These are phyloP conservation scores for Sceloporus undulatus DNA, from an alignment of 2,113 vertebrate species.

Conservation along the genomic window DNA sequence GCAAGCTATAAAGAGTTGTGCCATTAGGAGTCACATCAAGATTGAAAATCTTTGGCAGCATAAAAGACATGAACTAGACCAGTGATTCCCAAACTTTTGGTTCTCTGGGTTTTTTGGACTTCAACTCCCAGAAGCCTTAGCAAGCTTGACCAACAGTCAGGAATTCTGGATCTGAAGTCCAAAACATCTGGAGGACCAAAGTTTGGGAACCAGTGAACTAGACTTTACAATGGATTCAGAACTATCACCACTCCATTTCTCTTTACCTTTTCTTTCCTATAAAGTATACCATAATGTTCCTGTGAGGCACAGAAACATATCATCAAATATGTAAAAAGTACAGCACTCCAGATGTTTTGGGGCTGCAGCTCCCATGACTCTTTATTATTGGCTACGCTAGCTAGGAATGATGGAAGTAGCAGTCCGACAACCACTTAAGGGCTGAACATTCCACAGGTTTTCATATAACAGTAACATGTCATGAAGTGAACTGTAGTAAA, in stretches of 20 bases:
- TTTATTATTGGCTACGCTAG: too few relatives aligned
- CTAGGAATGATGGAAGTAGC: too few relatives aligned
- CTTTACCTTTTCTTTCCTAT: background rate
- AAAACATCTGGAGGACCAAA: too few relatives aligned
- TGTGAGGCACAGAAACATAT: background rate
- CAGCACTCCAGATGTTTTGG: background rate
- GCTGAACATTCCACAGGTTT: too few relatives aligned
- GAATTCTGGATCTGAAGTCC: too few relatives aligned
- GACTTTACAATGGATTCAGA: background rate
- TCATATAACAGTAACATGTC: background rate
- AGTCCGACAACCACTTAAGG: too few relatives aligned
- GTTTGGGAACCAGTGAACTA: too few relatives aligned
- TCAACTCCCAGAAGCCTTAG: too few relatives aligned
- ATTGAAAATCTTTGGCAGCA: background rate
- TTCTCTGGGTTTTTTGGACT: too few relatives aligned
- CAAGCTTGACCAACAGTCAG: too few relatives aligned
- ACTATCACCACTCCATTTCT: background rate
- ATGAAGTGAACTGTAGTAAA: background rate
- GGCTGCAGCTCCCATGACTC: too few relatives aligned
- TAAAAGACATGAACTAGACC: background rate
- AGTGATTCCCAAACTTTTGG: too few relatives aligned
- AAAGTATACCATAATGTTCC: background rate
- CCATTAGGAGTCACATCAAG: background rate
- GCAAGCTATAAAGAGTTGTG: background rate
- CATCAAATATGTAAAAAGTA: background rate